Percentiles rank a stretch among this genome's conserved stretches.
These are phyloP conservation scores for Cryptoprocta ferox DNA, from an alignment of 2,797 vertebrate genomes.

Conservation along the genomic window DNA sequence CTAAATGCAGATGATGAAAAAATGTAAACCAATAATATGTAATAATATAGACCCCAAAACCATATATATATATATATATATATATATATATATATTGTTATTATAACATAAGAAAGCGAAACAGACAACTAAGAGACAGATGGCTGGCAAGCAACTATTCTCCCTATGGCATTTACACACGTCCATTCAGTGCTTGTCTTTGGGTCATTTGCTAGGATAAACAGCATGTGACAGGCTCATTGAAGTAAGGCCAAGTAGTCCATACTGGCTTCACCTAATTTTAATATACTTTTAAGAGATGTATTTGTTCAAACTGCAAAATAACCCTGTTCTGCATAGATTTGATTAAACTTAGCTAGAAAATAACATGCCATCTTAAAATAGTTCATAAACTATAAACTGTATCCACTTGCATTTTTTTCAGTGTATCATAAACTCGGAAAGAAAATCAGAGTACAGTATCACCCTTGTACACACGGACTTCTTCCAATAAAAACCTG, in stretches of 20 bases:
- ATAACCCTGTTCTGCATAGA: neutral
- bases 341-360: neutral
- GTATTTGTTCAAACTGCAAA: constrained; percentile 49
- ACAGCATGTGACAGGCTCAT: constrained; percentile 80
- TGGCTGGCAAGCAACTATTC: constrained; percentile 83
- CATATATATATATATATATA: neutral
- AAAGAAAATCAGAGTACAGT: neutral
- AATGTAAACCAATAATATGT: constrained; percentile 79
- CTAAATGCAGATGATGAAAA: constrained; percentile 49
- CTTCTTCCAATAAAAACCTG: neutral
- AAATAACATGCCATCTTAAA: constrained; percentile 45
- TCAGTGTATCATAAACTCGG: neutral
- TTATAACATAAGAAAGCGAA: too few relatives aligned
- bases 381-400: constrained; percentile 31
- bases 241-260: constrained; percentile 53
- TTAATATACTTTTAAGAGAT: constrained; percentile 70
- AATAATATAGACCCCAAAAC: neutral
- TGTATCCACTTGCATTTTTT: neutral
- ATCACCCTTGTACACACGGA: neutral
- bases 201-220: constrained; percentile 87
- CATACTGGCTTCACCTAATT: neutral
- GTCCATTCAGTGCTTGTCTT: constrained; percentile 80
- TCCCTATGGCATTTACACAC: constrained; percentile 80
- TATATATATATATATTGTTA: neutral
- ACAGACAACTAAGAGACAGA: constrained; percentile 83